phyloP scores from a whole-genome alignment of 2,888 invertebrate species.

The Leucophora obtusa region DNA sequence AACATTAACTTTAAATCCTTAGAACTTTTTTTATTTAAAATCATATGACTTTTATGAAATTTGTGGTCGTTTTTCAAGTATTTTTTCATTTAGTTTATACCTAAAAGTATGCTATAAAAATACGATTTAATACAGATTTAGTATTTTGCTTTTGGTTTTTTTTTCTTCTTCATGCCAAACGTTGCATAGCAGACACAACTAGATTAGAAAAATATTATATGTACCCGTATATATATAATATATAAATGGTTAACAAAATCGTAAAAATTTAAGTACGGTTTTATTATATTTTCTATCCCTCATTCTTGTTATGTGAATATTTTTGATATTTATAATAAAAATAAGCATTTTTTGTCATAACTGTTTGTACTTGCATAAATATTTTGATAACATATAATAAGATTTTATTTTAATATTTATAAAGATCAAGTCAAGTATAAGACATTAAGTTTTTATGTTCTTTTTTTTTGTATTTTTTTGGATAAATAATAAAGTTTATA shows the following conservation, averaged over 20 bases:
- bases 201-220: neutral
- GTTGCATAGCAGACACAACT: neutral
- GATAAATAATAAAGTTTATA: no score
- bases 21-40: no score
- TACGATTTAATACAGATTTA: conserved; percentile 35
- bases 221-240: neutral
- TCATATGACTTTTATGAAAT: no score
- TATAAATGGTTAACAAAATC: neutral
- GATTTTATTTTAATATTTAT: neutral
- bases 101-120: conserved; percentile 23
- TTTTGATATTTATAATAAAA: neutral
- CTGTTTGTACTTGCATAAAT: neutral
- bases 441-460: no score
- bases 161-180: neutral
- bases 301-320: neutral
- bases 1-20: no score
- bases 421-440: neutral
- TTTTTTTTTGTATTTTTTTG: no score
- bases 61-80: neutral
- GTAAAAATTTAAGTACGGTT: neutral
- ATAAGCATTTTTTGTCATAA: neutral
- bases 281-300: neutral
- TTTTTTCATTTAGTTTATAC: neutral
- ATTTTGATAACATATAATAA: neutral
- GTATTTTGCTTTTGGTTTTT: neutral